phyloP scores from a whole-genome alignment of 1,140 invertebrate species.

The Calliphora vicina region DNA sequence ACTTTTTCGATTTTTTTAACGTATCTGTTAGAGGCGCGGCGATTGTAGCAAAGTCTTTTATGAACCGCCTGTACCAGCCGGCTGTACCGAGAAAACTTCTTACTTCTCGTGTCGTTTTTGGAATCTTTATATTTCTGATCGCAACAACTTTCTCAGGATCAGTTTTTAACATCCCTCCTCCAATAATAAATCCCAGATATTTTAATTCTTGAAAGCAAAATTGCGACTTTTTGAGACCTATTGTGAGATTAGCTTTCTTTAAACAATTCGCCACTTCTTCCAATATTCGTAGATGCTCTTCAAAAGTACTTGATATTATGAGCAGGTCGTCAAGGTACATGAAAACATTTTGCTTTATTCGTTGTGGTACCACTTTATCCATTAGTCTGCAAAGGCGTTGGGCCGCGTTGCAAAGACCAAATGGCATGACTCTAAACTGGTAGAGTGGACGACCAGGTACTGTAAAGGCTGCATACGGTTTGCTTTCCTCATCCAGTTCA shows the following conservation, averaged over 20 bases:
- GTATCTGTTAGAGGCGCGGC: slow-evolving; percentile 45
- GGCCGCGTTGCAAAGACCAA: slow-evolving; percentile 36
- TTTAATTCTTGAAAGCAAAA: slow-evolving; percentile 55
- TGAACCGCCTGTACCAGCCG: slow-evolving; percentile 58
- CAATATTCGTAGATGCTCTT: slow-evolving; percentile 19
- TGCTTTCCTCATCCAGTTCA: no score
- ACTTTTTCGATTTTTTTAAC: slow-evolving; percentile 26
- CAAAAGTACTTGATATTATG: not conserved
- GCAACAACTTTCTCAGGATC: slow-evolving; percentile 28
- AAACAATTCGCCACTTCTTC: no score
- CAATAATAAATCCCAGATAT: slow-evolving; percentile 31
- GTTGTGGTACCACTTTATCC: not conserved
- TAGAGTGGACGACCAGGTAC: not conserved
- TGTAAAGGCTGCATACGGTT: not conserved
- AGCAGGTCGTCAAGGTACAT: not conserved
- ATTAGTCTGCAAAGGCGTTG: slow-evolving; percentile 32
- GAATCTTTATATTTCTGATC: slow-evolving; percentile 7
- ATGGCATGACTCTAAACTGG: not conserved
- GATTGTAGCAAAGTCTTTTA: slow-evolving; percentile 51
- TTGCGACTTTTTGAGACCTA: not conserved
- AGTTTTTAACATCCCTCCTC: slow-evolving; percentile 45
- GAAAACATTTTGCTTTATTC: not conserved
- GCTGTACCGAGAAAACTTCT: slow-evolving; percentile 49
- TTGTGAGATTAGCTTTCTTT: no score
- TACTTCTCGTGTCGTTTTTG: slow-evolving; percentile 33